Evolutionary conservation across 2,113 vertebrate species (phyloP).

Genomic region (Mugil cephalus): DNA sequence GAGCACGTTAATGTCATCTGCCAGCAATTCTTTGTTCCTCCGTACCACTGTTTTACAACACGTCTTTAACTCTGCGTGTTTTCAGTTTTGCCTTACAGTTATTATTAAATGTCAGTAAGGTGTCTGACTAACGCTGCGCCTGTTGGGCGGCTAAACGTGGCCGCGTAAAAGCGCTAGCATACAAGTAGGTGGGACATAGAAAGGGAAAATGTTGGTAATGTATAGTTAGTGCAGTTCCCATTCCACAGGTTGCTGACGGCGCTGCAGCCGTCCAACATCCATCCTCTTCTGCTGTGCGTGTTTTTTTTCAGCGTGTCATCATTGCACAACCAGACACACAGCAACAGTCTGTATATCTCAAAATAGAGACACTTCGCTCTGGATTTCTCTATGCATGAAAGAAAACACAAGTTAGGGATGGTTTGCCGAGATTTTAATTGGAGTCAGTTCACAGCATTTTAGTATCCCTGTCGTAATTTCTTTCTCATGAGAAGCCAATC

Average conservation of each 20-base stretch:
- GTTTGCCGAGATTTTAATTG: constrained; percentile 6
- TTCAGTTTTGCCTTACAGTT: constrained; percentile 40
- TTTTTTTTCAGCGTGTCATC: constrained; percentile 5
- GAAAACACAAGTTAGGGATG: background rate
- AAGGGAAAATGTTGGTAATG: constrained; percentile 43
- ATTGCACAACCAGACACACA: background rate
- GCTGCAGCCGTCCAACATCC: constrained; percentile 1
- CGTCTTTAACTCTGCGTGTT: constrained; percentile 49
- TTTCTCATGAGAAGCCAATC: constrained; percentile 1
- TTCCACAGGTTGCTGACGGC: constrained; percentile 45
- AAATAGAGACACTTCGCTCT: background rate
- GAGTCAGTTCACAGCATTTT: background rate
- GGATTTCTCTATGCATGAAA: background rate
- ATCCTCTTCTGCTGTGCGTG: constrained; percentile 3
- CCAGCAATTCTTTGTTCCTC: constrained; percentile 52
- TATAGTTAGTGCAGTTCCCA: constrained; percentile 15
- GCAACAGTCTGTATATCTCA: background rate
- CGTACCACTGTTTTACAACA: constrained; percentile 65
- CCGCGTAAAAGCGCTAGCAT: constrained; percentile 3
- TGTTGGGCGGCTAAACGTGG: constrained; percentile 17
- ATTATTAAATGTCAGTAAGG: constrained; percentile 57
- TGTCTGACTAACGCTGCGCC: constrained; percentile 31
- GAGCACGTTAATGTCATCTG: constrained; percentile 65
- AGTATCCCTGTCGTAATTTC: background rate
- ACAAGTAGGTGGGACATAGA: constrained; percentile 3